Percentiles rank a stretch among this genome's conserved stretches.
Conservation (phyloP, 2,797 vertebrate species). For the Chloroceryle amazona region DNA sequence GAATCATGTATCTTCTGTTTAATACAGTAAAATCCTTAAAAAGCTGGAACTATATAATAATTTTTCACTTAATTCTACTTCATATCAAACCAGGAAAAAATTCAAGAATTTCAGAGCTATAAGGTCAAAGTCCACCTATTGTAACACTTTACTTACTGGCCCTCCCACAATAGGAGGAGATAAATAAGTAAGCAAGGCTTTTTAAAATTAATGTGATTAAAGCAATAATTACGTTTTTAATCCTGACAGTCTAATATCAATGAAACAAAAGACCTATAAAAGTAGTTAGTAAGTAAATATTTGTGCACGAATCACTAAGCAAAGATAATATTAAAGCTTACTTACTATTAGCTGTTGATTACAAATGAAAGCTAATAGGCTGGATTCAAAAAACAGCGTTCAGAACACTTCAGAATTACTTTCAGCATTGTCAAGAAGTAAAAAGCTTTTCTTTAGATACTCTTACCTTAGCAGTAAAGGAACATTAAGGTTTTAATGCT, state of each 20-base stretch:
- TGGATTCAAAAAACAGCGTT: not conserved
- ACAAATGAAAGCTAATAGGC: not conserved
- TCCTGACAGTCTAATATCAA: conserved; percentile 57
- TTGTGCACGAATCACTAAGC: conserved; percentile 39
- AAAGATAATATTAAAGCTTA: conserved; percentile 24
- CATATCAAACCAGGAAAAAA: conserved; percentile 70
- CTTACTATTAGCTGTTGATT: not conserved
- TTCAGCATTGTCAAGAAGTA: not conserved
- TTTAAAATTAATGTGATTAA: conserved; percentile 74
- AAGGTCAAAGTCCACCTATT: conserved; percentile 75
- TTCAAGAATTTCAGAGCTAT: conserved; percentile 46
- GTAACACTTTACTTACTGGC: conserved; percentile 73
- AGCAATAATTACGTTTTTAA: conserved; percentile 74
- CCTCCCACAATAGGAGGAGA: conserved; percentile 63
- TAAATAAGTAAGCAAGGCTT: conserved; percentile 71
- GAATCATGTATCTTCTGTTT: not conserved
- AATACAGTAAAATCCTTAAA: not conserved
- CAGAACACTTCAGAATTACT: not conserved
- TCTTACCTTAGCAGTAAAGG: not conserved
- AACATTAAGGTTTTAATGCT: not conserved
- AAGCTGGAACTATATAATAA: not conserved
- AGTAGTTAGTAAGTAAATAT: conserved; percentile 72
- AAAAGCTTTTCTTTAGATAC: not conserved
- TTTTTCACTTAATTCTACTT: conserved; percentile 56
- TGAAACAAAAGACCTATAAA: conserved; percentile 67